Percentiles rank a stretch among this genome's conserved stretches.
Evolutionary conservation across 1,140 invertebrate species (phyloP).

Genomic region (Archivesica marissinica): DNA sequence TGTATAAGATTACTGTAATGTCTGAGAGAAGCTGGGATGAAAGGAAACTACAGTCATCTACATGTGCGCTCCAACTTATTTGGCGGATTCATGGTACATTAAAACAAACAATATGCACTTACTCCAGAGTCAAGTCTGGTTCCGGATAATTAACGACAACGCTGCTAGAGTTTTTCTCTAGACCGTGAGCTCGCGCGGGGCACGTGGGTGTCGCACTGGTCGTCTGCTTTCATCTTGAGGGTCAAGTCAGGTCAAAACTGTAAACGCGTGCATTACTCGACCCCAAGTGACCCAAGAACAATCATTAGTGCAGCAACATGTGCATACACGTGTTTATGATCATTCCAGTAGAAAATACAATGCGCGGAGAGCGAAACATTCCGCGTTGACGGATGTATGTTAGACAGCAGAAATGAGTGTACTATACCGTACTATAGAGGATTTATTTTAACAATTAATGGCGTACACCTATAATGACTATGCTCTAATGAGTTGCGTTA

Average conservation of each 20-base stretch:
- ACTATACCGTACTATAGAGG: no score
- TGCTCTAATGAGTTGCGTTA: no score
- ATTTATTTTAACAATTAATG: no score
- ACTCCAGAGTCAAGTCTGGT: background rate
- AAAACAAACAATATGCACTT: constrained; percentile 33
- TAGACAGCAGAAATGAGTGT: no score
- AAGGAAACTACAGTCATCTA: constrained; percentile 25
- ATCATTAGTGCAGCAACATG: background rate
- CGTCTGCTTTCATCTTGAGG: constrained; percentile 5
- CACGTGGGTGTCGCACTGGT: background rate
- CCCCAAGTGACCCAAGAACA: background rate
- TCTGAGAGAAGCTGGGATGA: constrained; percentile 5
- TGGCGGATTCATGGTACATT: constrained; percentile 29
- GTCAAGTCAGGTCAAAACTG: constrained; percentile 5
- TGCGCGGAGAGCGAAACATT: background rate
- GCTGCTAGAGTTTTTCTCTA: constrained; percentile 4
- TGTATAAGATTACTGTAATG: constrained; percentile 18
- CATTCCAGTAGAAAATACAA: background rate
- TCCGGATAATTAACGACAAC: constrained; percentile 14
- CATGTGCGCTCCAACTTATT: constrained; percentile 25
- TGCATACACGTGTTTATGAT: constrained; percentile 12
- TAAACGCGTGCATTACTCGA: background rate
- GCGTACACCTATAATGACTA: no score
- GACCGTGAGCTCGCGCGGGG: background rate
- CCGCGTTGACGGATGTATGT: no score